phyloP scores from a whole-genome alignment of 2,888 invertebrate species.

The Hofmannophila pseudospretella region DNA sequence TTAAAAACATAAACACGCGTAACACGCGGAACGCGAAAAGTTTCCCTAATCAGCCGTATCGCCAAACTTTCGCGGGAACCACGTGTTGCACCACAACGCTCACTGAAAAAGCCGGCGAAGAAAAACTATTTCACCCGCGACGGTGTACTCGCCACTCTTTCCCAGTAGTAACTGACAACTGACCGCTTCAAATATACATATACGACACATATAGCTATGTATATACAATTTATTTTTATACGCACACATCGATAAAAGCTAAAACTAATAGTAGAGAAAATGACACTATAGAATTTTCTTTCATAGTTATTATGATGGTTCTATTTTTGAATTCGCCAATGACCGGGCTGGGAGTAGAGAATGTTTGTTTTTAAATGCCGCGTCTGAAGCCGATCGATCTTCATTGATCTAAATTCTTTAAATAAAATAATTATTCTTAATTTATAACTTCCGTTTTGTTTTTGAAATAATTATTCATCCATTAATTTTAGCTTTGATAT shows the following conservation, averaged over 20 bases:
- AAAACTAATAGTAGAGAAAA: background rate
- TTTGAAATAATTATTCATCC: too few relatives aligned
- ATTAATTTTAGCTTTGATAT: too few relatives aligned
- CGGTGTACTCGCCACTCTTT: slow-evolving; percentile 48
- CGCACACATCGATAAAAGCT: slow-evolving; percentile 14
- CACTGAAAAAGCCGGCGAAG: slow-evolving; percentile 19
- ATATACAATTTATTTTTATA: slow-evolving; percentile 71
- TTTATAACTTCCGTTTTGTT: too few relatives aligned
- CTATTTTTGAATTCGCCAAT: slow-evolving; percentile 7
- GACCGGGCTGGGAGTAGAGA: slow-evolving; percentile 1
- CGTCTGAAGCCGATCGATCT: slow-evolving; percentile 6
- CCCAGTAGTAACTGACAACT: slow-evolving; percentile 66
- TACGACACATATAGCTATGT: slow-evolving; percentile 31
- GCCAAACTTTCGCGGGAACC: slow-evolving; percentile 44
- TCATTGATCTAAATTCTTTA: slow-evolving; percentile 4
- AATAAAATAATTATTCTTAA: background rate
- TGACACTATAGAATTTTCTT: background rate
- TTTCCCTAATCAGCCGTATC: slow-evolving; percentile 46
- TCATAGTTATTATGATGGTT: slow-evolving; percentile 10
- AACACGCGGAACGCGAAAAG: slow-evolving; percentile 27
- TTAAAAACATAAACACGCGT: slow-evolving; percentile 28
- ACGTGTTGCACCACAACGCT: slow-evolving; percentile 51
- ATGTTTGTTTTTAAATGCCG: slow-evolving; percentile 5
- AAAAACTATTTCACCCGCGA: slow-evolving; percentile 46
- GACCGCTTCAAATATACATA: slow-evolving; percentile 54